Conservation (phyloP, 2,888 invertebrate genomes). For the Heliconius erato region DNA sequence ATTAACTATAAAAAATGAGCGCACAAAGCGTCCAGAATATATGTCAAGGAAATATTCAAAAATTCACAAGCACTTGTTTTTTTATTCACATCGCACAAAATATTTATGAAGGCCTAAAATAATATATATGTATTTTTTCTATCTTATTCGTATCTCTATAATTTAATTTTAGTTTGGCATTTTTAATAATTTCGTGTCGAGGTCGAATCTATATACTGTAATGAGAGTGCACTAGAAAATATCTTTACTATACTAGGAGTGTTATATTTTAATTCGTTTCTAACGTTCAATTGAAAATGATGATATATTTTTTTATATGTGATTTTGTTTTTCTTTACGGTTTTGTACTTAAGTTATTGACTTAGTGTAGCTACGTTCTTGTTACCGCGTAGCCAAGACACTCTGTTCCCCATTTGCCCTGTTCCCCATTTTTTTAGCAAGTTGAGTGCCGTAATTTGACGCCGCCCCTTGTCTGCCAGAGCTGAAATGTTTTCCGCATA, state of each 20-base stretch:
- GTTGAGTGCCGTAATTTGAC: too few species aligned
- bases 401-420: too few species aligned
- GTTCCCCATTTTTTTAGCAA: too few species aligned
- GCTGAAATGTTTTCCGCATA: too few species aligned
- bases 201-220: conserved; percentile 59
- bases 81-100: background rate
- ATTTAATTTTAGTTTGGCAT: background rate
- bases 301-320: background rate
- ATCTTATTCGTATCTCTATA: conserved; percentile 9
- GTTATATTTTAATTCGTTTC: conserved; percentile 65
- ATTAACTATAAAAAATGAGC: background rate
- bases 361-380: background rate
- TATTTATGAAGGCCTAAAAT: conserved; percentile 13
- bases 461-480: too few species aligned
- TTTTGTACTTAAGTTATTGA: background rate
- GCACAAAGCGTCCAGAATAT: background rate
- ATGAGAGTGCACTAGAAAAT: conserved; percentile 59
- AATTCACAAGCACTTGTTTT: background rate
- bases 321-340: background rate
- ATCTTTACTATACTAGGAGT: conserved; percentile 55
- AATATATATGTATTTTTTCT: background rate
- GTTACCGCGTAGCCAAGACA: background rate
- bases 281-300: conserved; percentile 40
- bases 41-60: conserved; percentile 18
- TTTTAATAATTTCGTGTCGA: conserved; percentile 29